Evolutionary conservation across 2,888 invertebrate species (phyloP).

Genomic region (Drosophila aldrichi): DNA sequence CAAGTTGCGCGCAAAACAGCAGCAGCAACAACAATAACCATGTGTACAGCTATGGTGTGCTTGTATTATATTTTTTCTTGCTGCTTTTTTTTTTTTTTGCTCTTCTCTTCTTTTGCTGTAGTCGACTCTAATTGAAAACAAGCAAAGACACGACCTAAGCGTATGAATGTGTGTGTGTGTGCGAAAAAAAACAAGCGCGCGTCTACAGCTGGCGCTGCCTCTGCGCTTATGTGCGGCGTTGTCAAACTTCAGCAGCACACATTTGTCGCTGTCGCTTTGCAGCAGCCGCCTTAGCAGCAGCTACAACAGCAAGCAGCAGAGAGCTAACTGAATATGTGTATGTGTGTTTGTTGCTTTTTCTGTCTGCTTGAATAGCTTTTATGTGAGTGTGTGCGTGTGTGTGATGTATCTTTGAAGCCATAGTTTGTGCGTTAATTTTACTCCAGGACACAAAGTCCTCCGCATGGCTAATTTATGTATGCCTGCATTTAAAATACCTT

Average conservation of each 20-base stretch:
- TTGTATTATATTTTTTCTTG: constrained; percentile 57
- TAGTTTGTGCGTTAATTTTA: constrained; percentile 70
- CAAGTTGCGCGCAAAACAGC: constrained; percentile 55
- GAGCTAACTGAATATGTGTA: constrained; percentile 13
- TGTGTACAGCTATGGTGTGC: constrained; percentile 30
- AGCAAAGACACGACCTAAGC: constrained; percentile 54
- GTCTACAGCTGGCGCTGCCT: constrained; percentile 54
- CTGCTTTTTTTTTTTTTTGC: constrained; percentile 13
- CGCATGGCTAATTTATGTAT: constrained; percentile 53
- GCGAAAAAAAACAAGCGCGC: constrained; percentile 42
- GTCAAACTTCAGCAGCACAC: constrained; percentile 63
- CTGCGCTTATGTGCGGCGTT: constrained; percentile 55
- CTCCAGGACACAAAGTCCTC: constrained; percentile 47
- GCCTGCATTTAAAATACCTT: constrained; percentile 35
- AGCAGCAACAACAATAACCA: constrained; percentile 11
- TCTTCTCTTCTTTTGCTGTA: constrained; percentile 29
- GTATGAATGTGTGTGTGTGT: constrained; percentile 25
- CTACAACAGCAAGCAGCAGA: constrained; percentile 42
- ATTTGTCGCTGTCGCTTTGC: constrained; percentile 62
- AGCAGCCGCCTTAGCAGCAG: constrained; percentile 27
- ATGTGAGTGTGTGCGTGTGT: constrained; percentile 4
- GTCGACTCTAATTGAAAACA: constrained; percentile 77
- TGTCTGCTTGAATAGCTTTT: constrained; percentile 20
- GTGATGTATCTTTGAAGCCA: constrained; percentile 60
- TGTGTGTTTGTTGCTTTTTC: constrained; percentile 27